Base-by-base conservation (phyloP, 2,113 vertebrate species). In the Anolis sagrei region DNA sequence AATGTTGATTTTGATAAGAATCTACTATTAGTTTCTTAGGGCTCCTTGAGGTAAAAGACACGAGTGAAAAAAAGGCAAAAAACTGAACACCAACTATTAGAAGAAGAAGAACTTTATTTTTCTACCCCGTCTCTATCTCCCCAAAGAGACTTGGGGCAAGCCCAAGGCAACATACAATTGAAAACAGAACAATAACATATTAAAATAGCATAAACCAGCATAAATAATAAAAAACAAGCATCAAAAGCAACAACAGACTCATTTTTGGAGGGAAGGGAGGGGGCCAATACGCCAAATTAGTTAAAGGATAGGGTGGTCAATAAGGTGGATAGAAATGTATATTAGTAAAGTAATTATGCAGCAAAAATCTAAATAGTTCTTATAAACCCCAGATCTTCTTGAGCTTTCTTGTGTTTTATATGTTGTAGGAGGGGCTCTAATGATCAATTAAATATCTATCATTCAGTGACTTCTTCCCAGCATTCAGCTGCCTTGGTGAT, bases 41-140 rank as follows among this genome's bases (percentile, higher is more conserved):
- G 64, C 4, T 87, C 80, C 21, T 39, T 4, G 66, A 78, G 5
- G 25, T 44, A 13, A 87, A 7, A 66, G 1, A 27, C 25, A n/a
- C 29, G 89, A 19, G 64, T 19, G 32, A 91, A 91, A 64, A n/a
- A 73, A 25, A 82, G 1, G 9, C 7, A 76, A 5, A 49, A 78
- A 87, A 36, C 25, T 0, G 0, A 88, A 76, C 5, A 44, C 84
- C 44, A 81, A 68, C 21, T 49, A 4, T 6, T n/a, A n/a, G n/a
- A n/a, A n/a, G n/a, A n/a, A n/a, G n/a, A n/a, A n/a, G n/a, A n/a
- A n/a, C n/a, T n/a, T n/a, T n/a, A n/a, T n/a, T n/a, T n/a, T n/a
- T n/a, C n/a, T n/a, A n/a, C n/a, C n/a, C n/a, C n/a, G n/a, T n/a
- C n/a, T n/a, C n/a, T n/a, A n/a, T n/a, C n/a, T n/a, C n/a, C n/a